A percentile compares a stretch with the other conserved stretches of the same genome.
Conservation (phyloP, 2,797 vertebrate genomes). For the Menidia menidia region DNA sequence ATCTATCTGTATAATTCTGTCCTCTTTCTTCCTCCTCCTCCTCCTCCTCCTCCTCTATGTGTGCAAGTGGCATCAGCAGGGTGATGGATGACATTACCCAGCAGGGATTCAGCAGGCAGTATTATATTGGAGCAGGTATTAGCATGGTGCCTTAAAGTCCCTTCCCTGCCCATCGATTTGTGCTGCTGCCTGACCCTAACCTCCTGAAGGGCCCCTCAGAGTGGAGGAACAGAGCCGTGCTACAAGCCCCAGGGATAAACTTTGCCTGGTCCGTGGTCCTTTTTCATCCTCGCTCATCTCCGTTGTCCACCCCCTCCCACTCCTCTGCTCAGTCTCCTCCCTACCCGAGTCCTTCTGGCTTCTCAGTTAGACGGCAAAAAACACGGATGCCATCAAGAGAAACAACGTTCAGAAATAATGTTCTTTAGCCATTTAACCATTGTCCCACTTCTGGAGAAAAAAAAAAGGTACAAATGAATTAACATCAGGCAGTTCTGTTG, state of each 20-base stretch:
- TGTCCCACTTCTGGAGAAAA: slow-evolving; percentile 12
- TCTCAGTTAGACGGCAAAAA: slow-evolving; percentile 27
- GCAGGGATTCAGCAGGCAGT: slow-evolving; percentile 65
- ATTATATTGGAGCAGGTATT: slow-evolving; percentile 65
- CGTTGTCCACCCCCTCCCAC: slow-evolving; percentile 18
- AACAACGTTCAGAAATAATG: background rate
- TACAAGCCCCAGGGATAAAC: slow-evolving; percentile 66
- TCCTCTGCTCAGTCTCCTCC: slow-evolving; percentile 1
- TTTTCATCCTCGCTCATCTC: slow-evolving; percentile 70
- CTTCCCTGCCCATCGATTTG: slow-evolving; percentile 71
- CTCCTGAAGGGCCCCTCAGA: slow-evolving; percentile 64
- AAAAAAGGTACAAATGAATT: background rate
- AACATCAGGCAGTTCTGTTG: slow-evolving; percentile 29
- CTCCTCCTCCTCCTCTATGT: slow-evolving; percentile 31
- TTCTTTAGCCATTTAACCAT: background rate
- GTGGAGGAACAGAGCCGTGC: slow-evolving; percentile 46
- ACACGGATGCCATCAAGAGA: slow-evolving; percentile 3
- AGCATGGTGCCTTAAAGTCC: slow-evolving; percentile 65
- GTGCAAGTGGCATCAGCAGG: slow-evolving; percentile 53
- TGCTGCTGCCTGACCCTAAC: slow-evolving; percentile 65
- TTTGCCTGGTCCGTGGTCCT: slow-evolving; percentile 46
- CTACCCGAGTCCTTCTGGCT: slow-evolving; percentile 6
- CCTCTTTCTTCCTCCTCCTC: slow-evolving; percentile 24
- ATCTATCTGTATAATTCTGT: slow-evolving; percentile 48
- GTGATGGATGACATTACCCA: slow-evolving; percentile 78